phyloP scores from a whole-genome alignment of 2,113 vertebrate species.

The Brachionichthys hirsutus region DNA sequence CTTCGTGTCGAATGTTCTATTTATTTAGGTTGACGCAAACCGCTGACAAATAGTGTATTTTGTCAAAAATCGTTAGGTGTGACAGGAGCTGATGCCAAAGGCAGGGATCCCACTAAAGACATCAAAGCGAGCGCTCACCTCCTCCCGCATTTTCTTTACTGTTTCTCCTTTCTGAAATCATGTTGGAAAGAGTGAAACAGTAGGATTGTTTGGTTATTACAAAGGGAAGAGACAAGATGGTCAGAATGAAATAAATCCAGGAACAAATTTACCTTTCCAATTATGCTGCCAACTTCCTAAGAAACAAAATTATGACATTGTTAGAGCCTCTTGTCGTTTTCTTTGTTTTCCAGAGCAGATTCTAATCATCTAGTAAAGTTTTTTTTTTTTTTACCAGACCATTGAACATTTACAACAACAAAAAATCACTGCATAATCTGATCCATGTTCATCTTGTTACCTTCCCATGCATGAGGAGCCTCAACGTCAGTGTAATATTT shows the following conservation, averaged over 20 bases:
- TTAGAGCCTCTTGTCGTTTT: not conserved
- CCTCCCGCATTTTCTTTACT: conserved; percentile 95
- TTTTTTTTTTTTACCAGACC: no score
- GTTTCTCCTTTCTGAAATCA: conserved; percentile 90
- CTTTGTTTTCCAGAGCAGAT: conserved; percentile 15
- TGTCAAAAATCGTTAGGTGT: no score
- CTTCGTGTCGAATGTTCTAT: no score
- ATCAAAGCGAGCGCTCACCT: conserved; percentile 78
- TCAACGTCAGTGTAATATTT: conserved; percentile 87
- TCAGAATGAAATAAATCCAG: conserved; percentile 1
- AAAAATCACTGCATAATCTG: not conserved
- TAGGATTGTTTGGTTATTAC: conserved; percentile 17
- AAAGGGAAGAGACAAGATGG: conserved; percentile 2
- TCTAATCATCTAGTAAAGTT: conserved; percentile 16
- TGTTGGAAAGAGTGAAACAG: conserved; percentile 23
- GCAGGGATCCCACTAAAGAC: not conserved
- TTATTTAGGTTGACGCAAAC: no score
- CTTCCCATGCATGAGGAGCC: conserved; percentile 93
- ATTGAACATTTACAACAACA: not conserved
- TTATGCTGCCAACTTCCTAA: conserved; percentile 93
- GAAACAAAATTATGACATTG: conserved; percentile 58
- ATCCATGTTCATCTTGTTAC: conserved; percentile 73
- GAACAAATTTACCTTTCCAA: conserved; percentile 84
- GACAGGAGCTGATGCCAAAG: no score
- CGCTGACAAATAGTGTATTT: no score